These are phyloP conservation scores for Globodera rostochiensis DNA, from an alignment of 1,140 invertebrate species.

Conservation along the genomic window DNA sequence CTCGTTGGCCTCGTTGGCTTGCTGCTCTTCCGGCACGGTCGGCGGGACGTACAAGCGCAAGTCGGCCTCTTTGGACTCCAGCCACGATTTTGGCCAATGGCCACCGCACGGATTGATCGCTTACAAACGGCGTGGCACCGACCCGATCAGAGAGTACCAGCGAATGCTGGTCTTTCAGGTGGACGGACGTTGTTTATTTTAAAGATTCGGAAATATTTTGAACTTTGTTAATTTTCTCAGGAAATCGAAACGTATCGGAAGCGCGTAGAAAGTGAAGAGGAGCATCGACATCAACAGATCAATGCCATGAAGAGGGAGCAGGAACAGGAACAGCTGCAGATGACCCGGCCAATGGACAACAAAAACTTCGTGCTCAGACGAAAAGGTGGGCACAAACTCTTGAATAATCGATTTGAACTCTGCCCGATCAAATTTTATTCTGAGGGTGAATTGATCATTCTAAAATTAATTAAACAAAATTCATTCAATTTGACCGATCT, in stretches of 20 bases:
- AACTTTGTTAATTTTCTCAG: neutral
- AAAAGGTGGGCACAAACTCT: too few species aligned
- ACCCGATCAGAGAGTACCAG: neutral
- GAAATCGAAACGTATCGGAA: slow-evolving; percentile 7
- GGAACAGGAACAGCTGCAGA: neutral
- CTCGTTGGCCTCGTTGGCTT: slow-evolving; percentile 1
- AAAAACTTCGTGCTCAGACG: too few species aligned
- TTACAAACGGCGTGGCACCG: slow-evolving; percentile 3
- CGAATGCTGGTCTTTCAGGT: neutral
- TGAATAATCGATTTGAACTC: too few species aligned
- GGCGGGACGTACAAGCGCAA: neutral
- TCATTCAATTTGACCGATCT: too few species aligned
- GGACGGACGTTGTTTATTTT: neutral
- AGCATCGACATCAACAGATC: neutral
- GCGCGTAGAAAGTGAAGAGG: neutral
- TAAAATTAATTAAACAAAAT: too few species aligned
- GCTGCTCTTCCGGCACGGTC: neutral
- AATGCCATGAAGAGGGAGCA: neutral
- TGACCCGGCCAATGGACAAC: neutral
- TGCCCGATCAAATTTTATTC: too few species aligned
- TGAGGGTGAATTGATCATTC: too few species aligned
- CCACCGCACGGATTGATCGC: neutral
- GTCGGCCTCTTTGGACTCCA: neutral
- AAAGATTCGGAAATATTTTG: neutral
- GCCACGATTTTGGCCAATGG: neutral